These are phyloP conservation scores for Agapornis roseicollis DNA, from an alignment of 2,113 vertebrate genomes.

Conservation along the genomic window DNA sequence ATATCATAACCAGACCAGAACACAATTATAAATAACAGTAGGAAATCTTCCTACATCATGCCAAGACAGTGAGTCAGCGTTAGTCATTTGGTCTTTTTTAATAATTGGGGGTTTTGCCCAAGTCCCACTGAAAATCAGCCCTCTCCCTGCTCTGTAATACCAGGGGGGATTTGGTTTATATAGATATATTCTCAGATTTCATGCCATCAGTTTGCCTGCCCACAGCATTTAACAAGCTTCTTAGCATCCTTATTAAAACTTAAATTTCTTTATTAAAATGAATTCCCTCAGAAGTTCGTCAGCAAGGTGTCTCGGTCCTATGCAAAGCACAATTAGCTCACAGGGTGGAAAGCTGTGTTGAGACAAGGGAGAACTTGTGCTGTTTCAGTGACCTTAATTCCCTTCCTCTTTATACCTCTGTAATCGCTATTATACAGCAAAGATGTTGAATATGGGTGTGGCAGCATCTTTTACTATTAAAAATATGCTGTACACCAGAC, in stretches of 20 bases:
- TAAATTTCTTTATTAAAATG: conserved; percentile 18
- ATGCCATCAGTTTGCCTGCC: background rate
- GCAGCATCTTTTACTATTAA: background rate
- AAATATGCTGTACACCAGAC: background rate
- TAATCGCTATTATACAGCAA: background rate
- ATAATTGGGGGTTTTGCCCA: background rate
- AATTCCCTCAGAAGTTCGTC: background rate
- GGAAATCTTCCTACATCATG: background rate
- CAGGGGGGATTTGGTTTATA: background rate
- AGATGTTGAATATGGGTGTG: background rate
- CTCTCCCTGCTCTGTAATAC: background rate
- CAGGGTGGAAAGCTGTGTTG: background rate
- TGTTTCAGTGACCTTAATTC: background rate
- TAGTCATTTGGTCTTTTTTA: background rate
- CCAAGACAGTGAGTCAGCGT: conserved; percentile 9
- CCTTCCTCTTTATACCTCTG: background rate
- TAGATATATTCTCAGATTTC: background rate
- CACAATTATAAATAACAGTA: conserved; percentile 23
- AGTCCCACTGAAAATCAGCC: background rate
- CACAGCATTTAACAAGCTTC: background rate
- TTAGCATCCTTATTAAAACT: conserved; percentile 18
- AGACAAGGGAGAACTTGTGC: background rate
- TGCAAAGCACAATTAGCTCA: background rate
- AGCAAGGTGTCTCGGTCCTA: background rate
- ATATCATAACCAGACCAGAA: conserved; percentile 34